Evolutionary conservation across 2,797 vertebrate species (phyloP).

Genomic region (Diplodus sargus): DNA sequence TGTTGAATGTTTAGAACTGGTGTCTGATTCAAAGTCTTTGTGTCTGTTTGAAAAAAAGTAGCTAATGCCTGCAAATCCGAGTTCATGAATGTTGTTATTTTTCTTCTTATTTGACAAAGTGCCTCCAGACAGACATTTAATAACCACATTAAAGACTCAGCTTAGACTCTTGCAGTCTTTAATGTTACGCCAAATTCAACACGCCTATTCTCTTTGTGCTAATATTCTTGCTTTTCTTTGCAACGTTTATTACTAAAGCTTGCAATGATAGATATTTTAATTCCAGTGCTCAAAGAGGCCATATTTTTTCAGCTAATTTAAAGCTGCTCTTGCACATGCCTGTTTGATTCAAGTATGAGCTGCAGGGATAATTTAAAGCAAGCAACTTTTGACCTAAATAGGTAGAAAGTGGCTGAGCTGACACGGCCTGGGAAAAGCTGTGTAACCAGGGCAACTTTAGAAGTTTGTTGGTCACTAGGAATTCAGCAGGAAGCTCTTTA

Average conservation of each 20-base stretch:
- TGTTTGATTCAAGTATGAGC: conserved; percentile 3
- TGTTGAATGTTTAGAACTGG: conserved; percentile 42
- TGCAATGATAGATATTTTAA: neutral
- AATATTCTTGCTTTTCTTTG: conserved; percentile 33
- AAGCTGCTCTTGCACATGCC: conserved; percentile 13
- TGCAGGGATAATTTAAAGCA: conserved; percentile 27
- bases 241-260: conserved; percentile 28
- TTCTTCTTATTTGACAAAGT: conserved; percentile 54
- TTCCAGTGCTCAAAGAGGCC: neutral
- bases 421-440: conserved; percentile 25
- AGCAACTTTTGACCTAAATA: conserved; percentile 55
- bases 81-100: conserved; percentile 49
- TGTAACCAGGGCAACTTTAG: conserved; percentile 66
- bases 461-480: conserved; percentile 62
- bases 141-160: conserved; percentile 57
- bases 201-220: conserved; percentile 24
- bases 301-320: neutral
- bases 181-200: conserved; percentile 50
- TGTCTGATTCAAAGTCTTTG: conserved; percentile 41
- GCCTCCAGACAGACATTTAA: conserved; percentile 57
- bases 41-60: conserved; percentile 13
- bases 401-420: conserved; percentile 46
- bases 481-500: conserved; percentile 78
- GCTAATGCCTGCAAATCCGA: neutral
- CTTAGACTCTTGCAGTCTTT: conserved; percentile 40